Evolutionary conservation across 2,888 invertebrate species (phyloP).

Genomic region (Mayetiola destructor): DNA sequence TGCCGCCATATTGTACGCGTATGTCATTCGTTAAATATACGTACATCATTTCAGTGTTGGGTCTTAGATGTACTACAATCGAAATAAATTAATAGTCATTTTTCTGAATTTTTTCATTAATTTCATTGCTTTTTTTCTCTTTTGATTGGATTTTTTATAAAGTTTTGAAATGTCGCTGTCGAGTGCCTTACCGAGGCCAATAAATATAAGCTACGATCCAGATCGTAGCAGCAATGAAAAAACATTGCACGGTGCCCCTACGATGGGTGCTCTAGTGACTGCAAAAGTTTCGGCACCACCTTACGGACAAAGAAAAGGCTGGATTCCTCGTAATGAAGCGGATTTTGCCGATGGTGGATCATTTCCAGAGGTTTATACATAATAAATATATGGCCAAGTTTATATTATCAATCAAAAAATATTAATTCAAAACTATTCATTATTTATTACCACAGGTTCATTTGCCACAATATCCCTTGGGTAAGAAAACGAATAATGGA

Average conservation of each 20-base stretch:
- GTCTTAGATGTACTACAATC: too few relatives aligned
- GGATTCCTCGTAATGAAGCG: slow-evolving; percentile 73
- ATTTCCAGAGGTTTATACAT: slow-evolving; percentile 95
- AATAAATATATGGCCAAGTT: too few relatives aligned
- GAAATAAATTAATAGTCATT: too few relatives aligned
- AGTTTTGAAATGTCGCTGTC: slow-evolving; percentile 28
- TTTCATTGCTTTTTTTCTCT: not conserved
- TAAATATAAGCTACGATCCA: slow-evolving; percentile 75
- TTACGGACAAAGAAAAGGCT: slow-evolving; percentile 87
- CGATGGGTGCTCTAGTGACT: slow-evolving; percentile 50
- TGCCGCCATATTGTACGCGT: not conserved
- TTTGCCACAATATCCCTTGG: slow-evolving; percentile 88
- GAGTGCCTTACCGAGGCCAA: slow-evolving; percentile 76
- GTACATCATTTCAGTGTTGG: not conserved
- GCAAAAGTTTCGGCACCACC: slow-evolving; percentile 76
- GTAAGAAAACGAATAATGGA: slow-evolving; percentile 53
- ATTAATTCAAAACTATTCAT: too few relatives aligned
- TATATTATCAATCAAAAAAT: too few relatives aligned
- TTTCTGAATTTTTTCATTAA: too few relatives aligned
- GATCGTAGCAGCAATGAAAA: slow-evolving; percentile 65
- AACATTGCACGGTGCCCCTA: slow-evolving; percentile 29
- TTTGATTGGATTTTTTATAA: not conserved
- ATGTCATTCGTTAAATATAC: not conserved
- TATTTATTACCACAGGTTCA: too few relatives aligned
- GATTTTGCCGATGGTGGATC: slow-evolving; percentile 89